These are phyloP conservation scores for Dynastes maya DNA, from an alignment of 2,888 invertebrate genomes.

Conservation along the genomic window DNA sequence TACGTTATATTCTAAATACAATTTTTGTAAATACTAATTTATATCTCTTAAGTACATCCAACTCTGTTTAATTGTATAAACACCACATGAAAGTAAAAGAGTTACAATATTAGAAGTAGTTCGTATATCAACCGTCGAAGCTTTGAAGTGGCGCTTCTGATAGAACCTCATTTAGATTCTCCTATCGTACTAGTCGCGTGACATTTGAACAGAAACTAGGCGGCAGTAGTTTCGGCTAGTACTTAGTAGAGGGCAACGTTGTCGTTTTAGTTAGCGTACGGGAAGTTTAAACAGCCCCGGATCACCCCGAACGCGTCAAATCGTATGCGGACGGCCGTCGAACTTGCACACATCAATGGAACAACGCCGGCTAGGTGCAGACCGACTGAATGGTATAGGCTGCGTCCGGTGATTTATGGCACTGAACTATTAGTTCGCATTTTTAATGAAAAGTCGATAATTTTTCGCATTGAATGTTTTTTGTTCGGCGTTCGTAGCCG, in stretches of 20 bases:
- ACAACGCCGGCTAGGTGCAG: neutral
- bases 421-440: slow-evolving; percentile 53
- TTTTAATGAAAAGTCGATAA: slow-evolving; percentile 54
- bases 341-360: slow-evolving; percentile 41
- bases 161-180: slow-evolving; percentile 47
- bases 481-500: slow-evolving; percentile 42
- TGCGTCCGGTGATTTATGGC: slow-evolving; percentile 53
- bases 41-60: too few relatives aligned
- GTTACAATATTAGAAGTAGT: slow-evolving; percentile 38
- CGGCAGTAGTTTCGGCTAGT: slow-evolving; percentile 63
- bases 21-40: too few relatives aligned
- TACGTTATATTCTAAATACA: too few relatives aligned
- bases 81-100: neutral
- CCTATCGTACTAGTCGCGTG: slow-evolving; percentile 34
- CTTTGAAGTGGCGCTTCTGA: slow-evolving; percentile 41
- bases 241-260: slow-evolving; percentile 64
- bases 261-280: slow-evolving; percentile 35
- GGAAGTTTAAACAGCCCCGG: slow-evolving; percentile 32
- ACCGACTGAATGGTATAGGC: slow-evolving; percentile 46
- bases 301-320: slow-evolving; percentile 24
- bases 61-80: too few relatives aligned
- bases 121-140: slow-evolving; percentile 13
- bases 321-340: slow-evolving; percentile 46
- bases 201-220: slow-evolving; percentile 49
- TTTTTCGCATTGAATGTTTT: slow-evolving; percentile 51